phyloP scores from a whole-genome alignment of 2,797 vertebrate species.

The Cossypha polioptera region DNA sequence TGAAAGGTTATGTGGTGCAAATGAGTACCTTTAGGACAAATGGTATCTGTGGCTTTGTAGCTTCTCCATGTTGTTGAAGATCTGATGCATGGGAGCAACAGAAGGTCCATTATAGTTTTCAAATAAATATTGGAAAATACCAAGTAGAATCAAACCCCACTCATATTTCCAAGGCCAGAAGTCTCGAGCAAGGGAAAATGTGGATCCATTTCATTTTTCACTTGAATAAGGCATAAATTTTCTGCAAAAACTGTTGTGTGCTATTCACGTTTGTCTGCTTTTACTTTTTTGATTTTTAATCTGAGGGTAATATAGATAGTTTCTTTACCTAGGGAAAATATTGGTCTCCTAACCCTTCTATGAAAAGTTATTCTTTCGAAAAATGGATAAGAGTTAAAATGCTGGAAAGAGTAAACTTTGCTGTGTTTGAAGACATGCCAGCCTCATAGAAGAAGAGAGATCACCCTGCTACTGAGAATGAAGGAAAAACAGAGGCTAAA shows the following conservation, averaged over 20 bases:
- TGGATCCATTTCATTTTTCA: neutral
- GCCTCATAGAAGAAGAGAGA: neutral
- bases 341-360: neutral
- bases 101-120: neutral
- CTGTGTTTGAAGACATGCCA: neutral
- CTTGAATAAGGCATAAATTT: neutral
- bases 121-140: neutral
- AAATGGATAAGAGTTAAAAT: neutral
- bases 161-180: neutral
- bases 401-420: neutral
- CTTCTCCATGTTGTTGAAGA: neutral
- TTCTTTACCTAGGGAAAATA: neutral
- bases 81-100: neutral
- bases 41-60: neutral
- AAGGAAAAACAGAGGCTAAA: neutral
- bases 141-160: neutral
- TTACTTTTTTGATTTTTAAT: neutral
- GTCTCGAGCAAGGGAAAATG: neutral
- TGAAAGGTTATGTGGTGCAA: neutral
- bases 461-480: neutral
- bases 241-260: neutral
- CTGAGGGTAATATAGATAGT: neutral
- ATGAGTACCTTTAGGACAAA: neutral
- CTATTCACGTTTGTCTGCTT: neutral
- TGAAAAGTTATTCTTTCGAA: neutral